Percentiles rank a stretch among this genome's conserved stretches.
Conservation (phyloP, 1,140 invertebrate genomes). For the Coelopa frigida region DNA sequence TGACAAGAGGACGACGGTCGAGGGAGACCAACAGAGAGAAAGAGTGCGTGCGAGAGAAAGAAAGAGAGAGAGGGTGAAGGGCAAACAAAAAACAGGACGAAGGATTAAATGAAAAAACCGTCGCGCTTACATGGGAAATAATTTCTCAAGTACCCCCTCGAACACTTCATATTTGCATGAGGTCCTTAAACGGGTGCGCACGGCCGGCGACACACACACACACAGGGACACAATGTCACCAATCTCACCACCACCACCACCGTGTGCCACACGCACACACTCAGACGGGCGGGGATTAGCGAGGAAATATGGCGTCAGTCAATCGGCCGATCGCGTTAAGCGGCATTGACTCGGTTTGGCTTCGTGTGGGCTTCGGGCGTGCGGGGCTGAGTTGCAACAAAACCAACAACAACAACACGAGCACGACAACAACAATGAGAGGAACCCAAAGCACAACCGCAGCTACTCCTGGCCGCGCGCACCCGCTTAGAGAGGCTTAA, state of each 20-base stretch:
- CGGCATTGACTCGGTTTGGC: conserved; percentile 15
- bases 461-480: no score
- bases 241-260: no score
- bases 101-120: background rate
- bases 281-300: conserved; percentile 7
- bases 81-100: no score
- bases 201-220: background rate
- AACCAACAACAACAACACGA: background rate
- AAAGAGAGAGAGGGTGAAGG: no score
- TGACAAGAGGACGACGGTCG: background rate
- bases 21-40: no score
- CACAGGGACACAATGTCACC: background rate
- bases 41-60: no score
- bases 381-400: background rate
- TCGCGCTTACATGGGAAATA: conserved; percentile 12
- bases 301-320: conserved; percentile 15
- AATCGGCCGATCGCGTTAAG: conserved; percentile 15
- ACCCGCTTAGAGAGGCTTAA: no score
- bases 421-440: background rate
- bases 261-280: background rate
- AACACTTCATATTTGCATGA: conserved; percentile 9
- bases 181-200: conserved; percentile 1
- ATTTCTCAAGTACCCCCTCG: conserved; percentile 14
- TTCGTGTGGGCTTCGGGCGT: conserved; percentile 9
- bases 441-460: no score